Evolutionary conservation across 1,140 invertebrate genomes (phyloP), one percentile per base, ranked within the genome.

Genomic region (Periplaneta americana): DNA sequence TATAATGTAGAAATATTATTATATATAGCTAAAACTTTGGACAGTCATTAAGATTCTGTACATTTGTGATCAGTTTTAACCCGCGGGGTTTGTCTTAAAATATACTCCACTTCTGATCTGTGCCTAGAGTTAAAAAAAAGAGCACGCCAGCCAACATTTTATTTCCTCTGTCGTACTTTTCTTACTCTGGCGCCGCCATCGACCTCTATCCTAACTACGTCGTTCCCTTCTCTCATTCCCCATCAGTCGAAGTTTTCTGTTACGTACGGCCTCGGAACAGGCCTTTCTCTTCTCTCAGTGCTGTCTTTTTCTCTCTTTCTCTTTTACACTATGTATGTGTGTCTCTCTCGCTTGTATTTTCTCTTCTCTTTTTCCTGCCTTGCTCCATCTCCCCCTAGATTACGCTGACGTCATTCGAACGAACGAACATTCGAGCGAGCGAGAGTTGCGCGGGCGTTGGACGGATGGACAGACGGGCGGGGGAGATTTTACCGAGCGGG

Each of bases 331-430:
- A 18, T 80, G 34, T 80, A 9, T 80, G 22, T 74, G 22, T 80
- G 22, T 80, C 48, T 80, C 48, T 80, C 79, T 37, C 79, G 35
- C 9, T 80, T 34, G 22, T 34, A n/a, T 33, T 74, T 48, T 36
- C 80, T 74, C 80, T 75, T 34, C 48, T 66, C 80, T 32, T 31
- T 74, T 34, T 75, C 74, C 31, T 36, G 66, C 39, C 37, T 80
- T 75, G 35, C 80, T 57, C 22, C 57, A 66, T 31, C 80, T 75
- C 80, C 66, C 80, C 66, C 79, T 80, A 80, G 80, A 80, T 80
- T 80, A 75, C 74, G 80, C 80, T 80, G 80, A 80, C 80, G 80
- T 75, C 80, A 80, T 75, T 37, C 22, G 77, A 78, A 37, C 77
- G 34, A 37, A 48, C 39, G 48, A 66, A 66, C 48, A 66, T 28